Evolutionary conservation across 2,113 vertebrate genomes (phyloP), one percentile per base, ranked within the genome.

Genomic region (Vidua macroura): DNA sequence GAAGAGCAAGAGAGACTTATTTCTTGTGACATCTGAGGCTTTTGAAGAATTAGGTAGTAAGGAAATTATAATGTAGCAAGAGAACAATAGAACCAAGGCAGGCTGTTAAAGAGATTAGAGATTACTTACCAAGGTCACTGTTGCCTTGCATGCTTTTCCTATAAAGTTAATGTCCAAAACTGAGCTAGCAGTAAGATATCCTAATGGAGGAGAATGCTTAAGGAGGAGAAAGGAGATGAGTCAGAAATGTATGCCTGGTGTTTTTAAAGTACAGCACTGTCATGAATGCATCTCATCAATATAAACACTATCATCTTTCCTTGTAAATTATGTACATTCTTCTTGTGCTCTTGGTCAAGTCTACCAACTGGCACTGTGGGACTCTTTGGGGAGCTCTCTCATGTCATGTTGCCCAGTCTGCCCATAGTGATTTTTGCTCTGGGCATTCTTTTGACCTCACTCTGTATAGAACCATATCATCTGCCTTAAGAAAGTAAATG

Each of bases 11-110:
- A 44, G 64, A 13, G 25, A 39, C 74, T 92, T 70, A 62, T 16
- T 77, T 91, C 62, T 69, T 59, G 24, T 79, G 56, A 22, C 46
- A 37, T 91, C 37, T 86, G 70, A 85, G 64, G 56, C 44, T 86
- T 93, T 63, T 83, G 78, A 86, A 90, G 70, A 93, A 85, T 95
- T 83, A 66, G 11, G 37, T 72, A 69, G 62, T 83, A 75, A 84
- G 48, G 51, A 83, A 93, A 53, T 85, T 27, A 53, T 23, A 79
- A 52, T 35, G 41, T 55, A 88, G n/a, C 33, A 81, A 66, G 72
- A 35, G 64, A 91, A 70, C 46, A 80, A 51, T n/a, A 85, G 56
- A 85, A 86, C 17, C 8, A 62, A 89, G 80, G 48, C 39, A 74
- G 58, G 60, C 59, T 69, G 43, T 83, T 76, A 41, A 73, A 44